A percentile compares a stretch with the other conserved stretches of the same genome.
These are phyloP conservation scores for Brachypodius melanocephalos DNA, from an alignment of 2,113 vertebrate genomes.

Conservation along the genomic window DNA sequence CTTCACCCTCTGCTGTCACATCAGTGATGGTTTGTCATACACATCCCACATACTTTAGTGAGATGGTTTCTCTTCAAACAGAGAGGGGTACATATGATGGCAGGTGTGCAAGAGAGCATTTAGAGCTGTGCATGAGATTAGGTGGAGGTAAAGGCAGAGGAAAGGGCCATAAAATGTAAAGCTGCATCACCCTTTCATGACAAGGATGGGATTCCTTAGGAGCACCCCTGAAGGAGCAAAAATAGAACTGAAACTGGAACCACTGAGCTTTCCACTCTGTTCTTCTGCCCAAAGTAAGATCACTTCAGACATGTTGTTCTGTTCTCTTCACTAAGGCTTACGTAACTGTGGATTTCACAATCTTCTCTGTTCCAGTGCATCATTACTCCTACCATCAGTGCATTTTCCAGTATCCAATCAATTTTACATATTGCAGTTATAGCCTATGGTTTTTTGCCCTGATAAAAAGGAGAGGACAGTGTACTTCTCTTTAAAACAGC, in stretches of 20 bases:
- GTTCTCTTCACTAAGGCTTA: background rate
- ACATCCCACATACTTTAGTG: background rate
- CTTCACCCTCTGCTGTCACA: background rate
- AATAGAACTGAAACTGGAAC: background rate
- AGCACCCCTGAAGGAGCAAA: background rate
- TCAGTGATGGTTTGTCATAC: background rate
- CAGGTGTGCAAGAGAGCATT: background rate
- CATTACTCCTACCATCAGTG: background rate
- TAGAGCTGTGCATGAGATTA: background rate
- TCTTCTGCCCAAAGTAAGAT: background rate
- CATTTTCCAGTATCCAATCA: background rate
- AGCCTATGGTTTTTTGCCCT: background rate
- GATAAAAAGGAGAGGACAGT: background rate
- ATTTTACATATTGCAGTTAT: background rate
- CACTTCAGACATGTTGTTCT: background rate
- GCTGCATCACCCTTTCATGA: background rate
- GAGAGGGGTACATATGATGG: background rate
- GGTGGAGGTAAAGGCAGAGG: background rate
- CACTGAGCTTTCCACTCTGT: background rate
- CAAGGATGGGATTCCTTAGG: background rate
- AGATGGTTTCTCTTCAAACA: background rate
- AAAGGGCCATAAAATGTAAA: background rate
- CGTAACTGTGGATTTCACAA: background rate
- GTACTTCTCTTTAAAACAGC: background rate
- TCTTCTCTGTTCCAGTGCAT: background rate